A percentile compares a stretch with the other conserved stretches of the same genome.
Conservation (phyloP, 2,888 invertebrate genomes). For the Tinea pellionella region DNA sequence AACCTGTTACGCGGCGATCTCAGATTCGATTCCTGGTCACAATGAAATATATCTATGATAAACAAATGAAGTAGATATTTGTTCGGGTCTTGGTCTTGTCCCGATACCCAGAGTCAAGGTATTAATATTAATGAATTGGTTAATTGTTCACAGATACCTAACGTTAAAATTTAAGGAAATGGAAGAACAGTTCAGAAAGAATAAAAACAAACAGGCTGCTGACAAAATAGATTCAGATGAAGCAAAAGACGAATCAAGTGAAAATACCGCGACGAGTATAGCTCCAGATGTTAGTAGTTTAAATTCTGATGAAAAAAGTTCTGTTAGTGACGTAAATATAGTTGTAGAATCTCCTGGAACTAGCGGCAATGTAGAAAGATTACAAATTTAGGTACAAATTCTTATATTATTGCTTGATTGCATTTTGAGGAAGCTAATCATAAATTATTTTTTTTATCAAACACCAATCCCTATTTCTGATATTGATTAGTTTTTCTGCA, state of each 20-base stretch:
- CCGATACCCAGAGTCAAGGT: no score
- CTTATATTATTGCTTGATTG: neutral
- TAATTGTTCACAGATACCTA: slow-evolving; percentile 71
- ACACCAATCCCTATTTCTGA: no score
- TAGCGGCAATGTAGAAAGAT: slow-evolving; percentile 52
- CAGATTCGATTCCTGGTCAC: no score
- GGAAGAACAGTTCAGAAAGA: slow-evolving; percentile 83
- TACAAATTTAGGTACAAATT: slow-evolving; percentile 29
- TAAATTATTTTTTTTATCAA: neutral
- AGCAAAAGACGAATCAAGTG: slow-evolving; percentile 35
- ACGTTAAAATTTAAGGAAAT: slow-evolving; percentile 88
- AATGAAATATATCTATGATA: no score
- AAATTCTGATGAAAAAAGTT: slow-evolving; percentile 19
- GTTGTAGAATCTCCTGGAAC: slow-evolving; percentile 46
- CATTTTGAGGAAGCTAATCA: slow-evolving; percentile 3
- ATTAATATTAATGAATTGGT: neutral
- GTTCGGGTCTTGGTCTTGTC: no score
- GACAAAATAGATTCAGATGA: slow-evolving; percentile 17
- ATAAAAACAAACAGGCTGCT: slow-evolving; percentile 59
- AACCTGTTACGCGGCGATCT: no score
- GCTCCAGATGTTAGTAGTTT: slow-evolving; percentile 20
- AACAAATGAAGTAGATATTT: no score
- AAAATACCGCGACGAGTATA: slow-evolving; percentile 26
- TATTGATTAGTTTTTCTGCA: no score
- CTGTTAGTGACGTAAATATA: slow-evolving; percentile 44